A percentile compares a stretch with the other conserved stretches of the same genome.
phyloP scores from a whole-genome alignment of 2,113 vertebrate species.

The Oriolus oriolus region DNA sequence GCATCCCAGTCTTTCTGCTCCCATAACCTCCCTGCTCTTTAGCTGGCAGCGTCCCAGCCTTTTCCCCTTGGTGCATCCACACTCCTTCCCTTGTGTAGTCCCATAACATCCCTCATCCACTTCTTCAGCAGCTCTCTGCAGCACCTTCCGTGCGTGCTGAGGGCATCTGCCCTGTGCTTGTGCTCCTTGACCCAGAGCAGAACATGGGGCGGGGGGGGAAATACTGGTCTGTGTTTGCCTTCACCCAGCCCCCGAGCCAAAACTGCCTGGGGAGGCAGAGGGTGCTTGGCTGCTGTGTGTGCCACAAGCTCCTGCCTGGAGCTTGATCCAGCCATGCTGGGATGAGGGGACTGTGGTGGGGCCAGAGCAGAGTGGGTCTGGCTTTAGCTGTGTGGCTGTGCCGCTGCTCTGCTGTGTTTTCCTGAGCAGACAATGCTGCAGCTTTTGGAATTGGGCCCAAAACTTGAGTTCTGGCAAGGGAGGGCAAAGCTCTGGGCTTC shows the following conservation, averaged over 20 bases:
- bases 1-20: background rate
- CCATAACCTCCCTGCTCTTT: background rate
- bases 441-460: background rate
- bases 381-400: background rate
- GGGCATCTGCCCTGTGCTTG: background rate
- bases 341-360: background rate
- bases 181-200: background rate
- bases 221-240: background rate
- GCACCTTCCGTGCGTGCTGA: fast-evolving
- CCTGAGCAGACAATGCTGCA: background rate
- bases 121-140: background rate
- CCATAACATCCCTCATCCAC: background rate
- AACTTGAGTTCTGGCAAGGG: background rate
- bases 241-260: background rate
- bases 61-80: background rate
- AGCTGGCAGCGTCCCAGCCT: background rate
- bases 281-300: background rate
- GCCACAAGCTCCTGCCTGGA: background rate
- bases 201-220: background rate
- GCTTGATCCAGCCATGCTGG: background rate
- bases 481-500: background rate
- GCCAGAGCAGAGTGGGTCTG: background rate
- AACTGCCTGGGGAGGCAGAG: background rate
- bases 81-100: background rate
- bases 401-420: fast-evolving